Percentiles rank a stretch among this genome's conserved stretches.
Evolutionary conservation across 2,888 invertebrate genomes (phyloP).

Genomic region (Athalia cordata): DNA sequence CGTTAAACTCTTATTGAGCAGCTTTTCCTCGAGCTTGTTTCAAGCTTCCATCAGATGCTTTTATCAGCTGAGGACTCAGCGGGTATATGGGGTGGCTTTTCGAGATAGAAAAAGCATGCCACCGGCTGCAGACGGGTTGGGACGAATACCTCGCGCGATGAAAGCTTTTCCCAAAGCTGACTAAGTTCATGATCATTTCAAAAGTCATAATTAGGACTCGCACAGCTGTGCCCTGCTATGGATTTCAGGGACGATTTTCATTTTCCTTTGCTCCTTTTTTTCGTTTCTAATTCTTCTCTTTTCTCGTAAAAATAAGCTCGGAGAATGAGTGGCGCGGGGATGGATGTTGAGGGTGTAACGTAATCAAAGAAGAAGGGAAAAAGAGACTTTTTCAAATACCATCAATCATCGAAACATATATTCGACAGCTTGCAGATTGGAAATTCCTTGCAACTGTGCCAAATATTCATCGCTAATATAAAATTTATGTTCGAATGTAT

Average conservation of each 20-base stretch:
- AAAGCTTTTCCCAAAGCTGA: background rate
- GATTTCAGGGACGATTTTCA: slow-evolving; percentile 8
- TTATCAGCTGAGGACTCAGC: background rate
- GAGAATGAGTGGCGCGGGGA: background rate
- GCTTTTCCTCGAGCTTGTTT: slow-evolving; percentile 5
- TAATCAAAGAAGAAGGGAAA: background rate
- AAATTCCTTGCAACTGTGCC: slow-evolving; percentile 4
- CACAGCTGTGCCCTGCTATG: background rate
- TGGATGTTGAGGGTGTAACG: background rate
- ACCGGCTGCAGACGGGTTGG: no score
- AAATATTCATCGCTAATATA: slow-evolving; percentile 37
- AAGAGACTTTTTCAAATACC: slow-evolving; percentile 26
- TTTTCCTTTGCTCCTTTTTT: background rate
- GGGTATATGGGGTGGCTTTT: background rate
- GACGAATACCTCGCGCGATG: no score
- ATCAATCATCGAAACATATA: slow-evolving; percentile 16
- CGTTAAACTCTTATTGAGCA: slow-evolving; percentile 37
- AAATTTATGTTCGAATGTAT: slow-evolving; percentile 13
- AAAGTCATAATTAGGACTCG: slow-evolving; percentile 28
- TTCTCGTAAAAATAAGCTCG: no score
- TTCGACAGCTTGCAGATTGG: slow-evolving; percentile 39
- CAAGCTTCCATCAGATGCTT: slow-evolving; percentile 2
- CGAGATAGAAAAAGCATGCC: no score
- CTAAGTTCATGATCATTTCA: slow-evolving; percentile 7
- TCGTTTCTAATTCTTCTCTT: background rate